phyloP scores from a whole-genome alignment of 2,797 vertebrate species.

The Chelmon rostratus region DNA sequence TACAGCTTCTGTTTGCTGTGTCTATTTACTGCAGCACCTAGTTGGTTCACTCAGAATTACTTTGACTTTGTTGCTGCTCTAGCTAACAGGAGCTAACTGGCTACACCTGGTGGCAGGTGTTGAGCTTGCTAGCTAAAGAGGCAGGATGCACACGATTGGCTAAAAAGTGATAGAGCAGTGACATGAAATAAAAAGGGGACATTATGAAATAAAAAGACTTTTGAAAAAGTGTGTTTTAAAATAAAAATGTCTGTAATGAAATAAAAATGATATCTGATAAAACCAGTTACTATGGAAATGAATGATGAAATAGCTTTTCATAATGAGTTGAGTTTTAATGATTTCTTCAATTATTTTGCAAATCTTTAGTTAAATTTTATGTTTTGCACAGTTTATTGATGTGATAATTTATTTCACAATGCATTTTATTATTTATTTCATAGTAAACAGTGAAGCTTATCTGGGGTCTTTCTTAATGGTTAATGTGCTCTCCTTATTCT shows the following conservation, averaged over 20 bases:
- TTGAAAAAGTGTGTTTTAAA: neutral
- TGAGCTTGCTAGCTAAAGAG: too few relatives aligned
- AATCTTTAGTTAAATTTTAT: neutral
- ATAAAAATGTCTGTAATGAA: neutral
- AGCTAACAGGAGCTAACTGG: neutral
- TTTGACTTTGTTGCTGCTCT: neutral
- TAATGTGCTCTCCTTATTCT: neutral
- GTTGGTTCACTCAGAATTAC: neutral
- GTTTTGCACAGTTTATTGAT: neutral
- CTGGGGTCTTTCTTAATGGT: neutral
- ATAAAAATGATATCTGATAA: neutral
- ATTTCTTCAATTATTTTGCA: neutral
- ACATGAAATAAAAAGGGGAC: neutral
- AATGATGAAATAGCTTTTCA: too few relatives aligned
- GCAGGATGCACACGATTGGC: neutral
- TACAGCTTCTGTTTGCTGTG: neutral
- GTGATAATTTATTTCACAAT: neutral
- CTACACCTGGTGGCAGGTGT: neutral
- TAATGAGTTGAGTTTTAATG: too few relatives aligned
- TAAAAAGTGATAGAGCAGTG: neutral
- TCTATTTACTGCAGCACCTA: neutral
- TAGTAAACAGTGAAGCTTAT: neutral
- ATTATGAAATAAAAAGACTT: neutral
- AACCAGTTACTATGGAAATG: too few relatives aligned
- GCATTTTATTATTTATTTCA: neutral